A percentile compares a stretch with the other conserved stretches of the same genome.
phyloP scores from a whole-genome alignment of 2,797 vertebrate species.

The Gymnopithys bicolor region DNA sequence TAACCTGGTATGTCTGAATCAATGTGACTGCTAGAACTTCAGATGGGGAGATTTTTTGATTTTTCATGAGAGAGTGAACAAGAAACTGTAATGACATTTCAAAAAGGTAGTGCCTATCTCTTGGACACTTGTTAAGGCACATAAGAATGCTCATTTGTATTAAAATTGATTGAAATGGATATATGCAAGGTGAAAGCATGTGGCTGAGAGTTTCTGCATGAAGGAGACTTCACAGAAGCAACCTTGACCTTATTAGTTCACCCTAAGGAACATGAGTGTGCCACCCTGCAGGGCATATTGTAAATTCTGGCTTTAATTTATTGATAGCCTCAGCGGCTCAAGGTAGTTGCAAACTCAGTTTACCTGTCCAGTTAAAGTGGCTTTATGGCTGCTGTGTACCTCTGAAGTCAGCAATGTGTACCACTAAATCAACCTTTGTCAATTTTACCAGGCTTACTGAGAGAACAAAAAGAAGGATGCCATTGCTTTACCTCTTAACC shows the following conservation, averaged over 20 bases:
- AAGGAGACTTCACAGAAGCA: not conserved
- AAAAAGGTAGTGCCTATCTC: not conserved
- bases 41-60: not conserved
- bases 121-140: not conserved
- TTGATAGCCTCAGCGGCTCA: not conserved
- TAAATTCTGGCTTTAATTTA: conserved; percentile 27
- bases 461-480: not conserved
- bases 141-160: not conserved
- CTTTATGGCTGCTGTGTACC: not conserved
- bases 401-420: not conserved
- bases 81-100: not conserved
- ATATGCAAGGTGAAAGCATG: not conserved
- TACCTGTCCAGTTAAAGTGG: not conserved
- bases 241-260: not conserved
- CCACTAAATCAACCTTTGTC: conserved; percentile 1
- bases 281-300: not conserved
- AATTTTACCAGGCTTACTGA: not conserved
- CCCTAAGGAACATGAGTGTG: not conserved
- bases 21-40: not conserved
- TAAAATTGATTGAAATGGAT: not conserved
- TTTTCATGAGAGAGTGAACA: not conserved
- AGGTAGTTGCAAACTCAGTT: conserved; percentile 14
- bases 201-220: not conserved
- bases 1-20: not conserved
- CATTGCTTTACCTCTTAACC: conserved; percentile 6